Percentiles rank a stretch among this genome's conserved stretches.
Conservation (phyloP, 1,140 invertebrate genomes). For the Drosophila nasuta region DNA sequence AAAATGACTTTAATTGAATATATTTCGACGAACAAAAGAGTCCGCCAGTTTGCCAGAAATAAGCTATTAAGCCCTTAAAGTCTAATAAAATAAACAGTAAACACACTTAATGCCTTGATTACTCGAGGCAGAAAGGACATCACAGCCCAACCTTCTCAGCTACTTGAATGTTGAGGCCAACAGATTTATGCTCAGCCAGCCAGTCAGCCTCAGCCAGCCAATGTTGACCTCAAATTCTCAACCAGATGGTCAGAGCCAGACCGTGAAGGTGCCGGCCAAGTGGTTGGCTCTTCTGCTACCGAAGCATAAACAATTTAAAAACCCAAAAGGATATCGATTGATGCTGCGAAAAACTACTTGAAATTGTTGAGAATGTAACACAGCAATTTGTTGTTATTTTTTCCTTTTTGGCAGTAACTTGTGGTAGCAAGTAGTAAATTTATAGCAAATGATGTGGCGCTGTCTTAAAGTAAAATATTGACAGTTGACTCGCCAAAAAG, state of each 20-base stretch:
- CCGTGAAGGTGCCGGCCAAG: slow-evolving; percentile 2
- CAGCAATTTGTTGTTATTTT: slow-evolving; percentile 6
- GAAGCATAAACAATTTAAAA: slow-evolving; percentile 19
- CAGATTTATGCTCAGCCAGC: slow-evolving; percentile 63
- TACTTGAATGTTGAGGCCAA: not conserved
- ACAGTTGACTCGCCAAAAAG: slow-evolving; percentile 60
- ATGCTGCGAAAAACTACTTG: slow-evolving; percentile 1
- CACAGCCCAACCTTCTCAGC: not conserved
- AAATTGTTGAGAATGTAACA: slow-evolving; percentile 13
- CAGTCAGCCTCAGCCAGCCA: not conserved
- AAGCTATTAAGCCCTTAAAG: slow-evolving; percentile 81
- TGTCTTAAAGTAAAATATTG: slow-evolving; percentile 80
- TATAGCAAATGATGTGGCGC: slow-evolving; percentile 75
- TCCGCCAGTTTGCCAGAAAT: slow-evolving; percentile 34
- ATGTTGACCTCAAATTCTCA: slow-evolving; percentile 68
- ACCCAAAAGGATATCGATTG: not conserved
- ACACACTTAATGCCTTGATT: slow-evolving; percentile 83
- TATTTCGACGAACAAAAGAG: slow-evolving; percentile 49
- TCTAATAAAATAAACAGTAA: slow-evolving; percentile 83
- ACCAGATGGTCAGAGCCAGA: slow-evolving; percentile 21
- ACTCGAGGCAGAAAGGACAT: slow-evolving; percentile 15
- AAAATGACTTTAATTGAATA: slow-evolving; percentile 78
- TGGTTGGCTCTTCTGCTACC: slow-evolving; percentile 15
- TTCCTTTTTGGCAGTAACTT: slow-evolving; percentile 45
- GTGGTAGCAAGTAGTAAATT: slow-evolving; percentile 61